These are phyloP conservation scores for Meriones psammophilus DNA, from an alignment of 2,797 vertebrate species.

Conservation along the genomic window DNA sequence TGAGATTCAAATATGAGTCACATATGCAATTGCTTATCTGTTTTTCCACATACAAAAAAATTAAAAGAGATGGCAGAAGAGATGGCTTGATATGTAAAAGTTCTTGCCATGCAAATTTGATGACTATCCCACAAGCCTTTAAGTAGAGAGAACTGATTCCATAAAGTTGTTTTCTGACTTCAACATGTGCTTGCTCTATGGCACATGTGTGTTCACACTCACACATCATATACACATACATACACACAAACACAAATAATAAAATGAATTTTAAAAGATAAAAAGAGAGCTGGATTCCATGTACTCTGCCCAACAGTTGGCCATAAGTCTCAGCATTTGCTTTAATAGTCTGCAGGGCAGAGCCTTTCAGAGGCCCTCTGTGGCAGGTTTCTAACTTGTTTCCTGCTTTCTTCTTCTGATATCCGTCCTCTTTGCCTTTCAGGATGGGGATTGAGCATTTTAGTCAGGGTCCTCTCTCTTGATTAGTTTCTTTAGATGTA, in stretches of 20 bases:
- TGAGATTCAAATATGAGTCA: constrained; percentile 52
- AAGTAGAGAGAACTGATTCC: background rate
- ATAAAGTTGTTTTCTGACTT: background rate
- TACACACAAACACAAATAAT: background rate
- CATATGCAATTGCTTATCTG: background rate
- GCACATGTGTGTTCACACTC: background rate
- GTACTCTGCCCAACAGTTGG: too few relatives aligned
- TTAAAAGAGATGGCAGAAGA: background rate
- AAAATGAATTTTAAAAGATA: too few relatives aligned
- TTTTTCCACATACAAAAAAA: constrained; percentile 39
- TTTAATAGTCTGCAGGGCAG: too few relatives aligned
- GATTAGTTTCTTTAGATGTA: too few relatives aligned
- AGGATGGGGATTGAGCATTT: too few relatives aligned
- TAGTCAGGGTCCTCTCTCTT: too few relatives aligned
- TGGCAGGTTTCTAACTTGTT: too few relatives aligned
- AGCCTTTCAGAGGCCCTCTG: too few relatives aligned
- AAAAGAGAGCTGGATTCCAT: too few relatives aligned
- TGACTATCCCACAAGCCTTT: background rate
- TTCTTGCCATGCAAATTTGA: background rate
- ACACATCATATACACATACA: background rate
- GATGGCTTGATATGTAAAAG: background rate
- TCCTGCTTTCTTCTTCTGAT: too few relatives aligned
- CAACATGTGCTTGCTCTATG: background rate
- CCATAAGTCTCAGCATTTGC: too few relatives aligned
- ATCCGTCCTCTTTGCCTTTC: too few relatives aligned